phyloP scores from a whole-genome alignment of 2,113 vertebrate genomes.

The Pelobates fuscus region DNA sequence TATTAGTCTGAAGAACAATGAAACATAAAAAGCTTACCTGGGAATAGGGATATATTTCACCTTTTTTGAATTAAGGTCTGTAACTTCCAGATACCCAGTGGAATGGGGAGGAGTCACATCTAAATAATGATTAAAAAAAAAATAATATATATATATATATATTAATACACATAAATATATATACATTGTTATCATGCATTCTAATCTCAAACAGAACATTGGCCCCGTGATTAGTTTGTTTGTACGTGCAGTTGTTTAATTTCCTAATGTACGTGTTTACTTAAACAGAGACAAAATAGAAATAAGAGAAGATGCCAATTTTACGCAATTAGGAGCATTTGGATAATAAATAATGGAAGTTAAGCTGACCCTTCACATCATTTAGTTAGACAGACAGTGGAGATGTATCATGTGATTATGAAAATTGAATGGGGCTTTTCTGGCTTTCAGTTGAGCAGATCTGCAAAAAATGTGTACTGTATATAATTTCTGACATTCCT shows the following conservation, averaged over 20 bases:
- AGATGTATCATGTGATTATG: no score
- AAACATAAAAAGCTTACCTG: slow-evolving; percentile 78
- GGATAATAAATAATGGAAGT: slow-evolving; percentile 7
- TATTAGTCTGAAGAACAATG: no score
- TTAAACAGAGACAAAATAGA: neutral
- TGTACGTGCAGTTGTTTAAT: neutral
- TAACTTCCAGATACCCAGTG: slow-evolving; percentile 90
- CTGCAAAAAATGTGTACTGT: slow-evolving; percentile 36
- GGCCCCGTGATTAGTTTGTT: neutral
- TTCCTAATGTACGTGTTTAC: neutral
- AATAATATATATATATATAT: no score
- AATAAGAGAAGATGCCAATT: neutral
- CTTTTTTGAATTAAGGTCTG: slow-evolving; percentile 90
- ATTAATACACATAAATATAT: no score
- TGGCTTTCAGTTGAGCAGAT: slow-evolving; percentile 40
- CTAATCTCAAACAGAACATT: slow-evolving; percentile 19
- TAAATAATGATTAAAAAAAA: slow-evolving; percentile 70
- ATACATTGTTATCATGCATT: no score
- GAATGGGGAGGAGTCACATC: slow-evolving; percentile 81
- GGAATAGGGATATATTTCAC: slow-evolving; percentile 92
- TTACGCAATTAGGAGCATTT: slow-evolving; percentile 2
- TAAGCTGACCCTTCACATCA: neutral
- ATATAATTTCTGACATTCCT: slow-evolving; percentile 47
- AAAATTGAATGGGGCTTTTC: no score
- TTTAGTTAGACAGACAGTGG: neutral